phyloP scores from a whole-genome alignment of 2,888 invertebrate species.

The Strigamia transsilvanica region DNA sequence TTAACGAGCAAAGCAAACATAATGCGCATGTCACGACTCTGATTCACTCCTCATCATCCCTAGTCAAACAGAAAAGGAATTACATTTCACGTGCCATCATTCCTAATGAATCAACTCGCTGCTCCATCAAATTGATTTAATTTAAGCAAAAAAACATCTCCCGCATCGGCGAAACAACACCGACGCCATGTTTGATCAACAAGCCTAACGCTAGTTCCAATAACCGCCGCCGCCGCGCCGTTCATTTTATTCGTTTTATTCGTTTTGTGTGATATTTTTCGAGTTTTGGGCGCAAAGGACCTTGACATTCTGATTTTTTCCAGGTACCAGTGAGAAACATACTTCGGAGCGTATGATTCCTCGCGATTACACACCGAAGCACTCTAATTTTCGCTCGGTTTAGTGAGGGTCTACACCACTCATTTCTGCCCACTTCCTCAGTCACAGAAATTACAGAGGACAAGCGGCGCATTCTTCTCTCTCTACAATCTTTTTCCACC shows the following conservation, averaged over 20 bases:
- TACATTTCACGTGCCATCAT: neutral
- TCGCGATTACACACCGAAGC: slow-evolving; percentile 33
- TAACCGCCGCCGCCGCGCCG: neutral
- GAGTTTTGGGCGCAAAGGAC: neutral
- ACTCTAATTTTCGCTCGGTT: slow-evolving; percentile 48
- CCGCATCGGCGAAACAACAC: neutral
- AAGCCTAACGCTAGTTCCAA: no score
- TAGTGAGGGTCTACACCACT: slow-evolving; percentile 45
- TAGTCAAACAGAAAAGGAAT: slow-evolving; percentile 40
- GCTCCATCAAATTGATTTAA: neutral
- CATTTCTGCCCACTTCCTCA: slow-evolving; percentile 49
- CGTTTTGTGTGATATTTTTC: neutral
- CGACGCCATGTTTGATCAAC: neutral
- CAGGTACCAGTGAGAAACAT: slow-evolving; percentile 17
- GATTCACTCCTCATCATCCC: slow-evolving; percentile 20
- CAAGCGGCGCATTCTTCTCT: slow-evolving; percentile 23
- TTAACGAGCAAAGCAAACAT: slow-evolving; percentile 40
- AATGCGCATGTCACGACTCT: slow-evolving; percentile 40
- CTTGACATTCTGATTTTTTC: slow-evolving; percentile 21
- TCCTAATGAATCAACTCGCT: slow-evolving; percentile 18
- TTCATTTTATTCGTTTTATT: neutral
- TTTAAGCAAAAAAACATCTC: neutral
- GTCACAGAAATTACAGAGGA: slow-evolving; percentile 42
- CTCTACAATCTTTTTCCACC: neutral
- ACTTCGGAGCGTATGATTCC: slow-evolving; percentile 42